A percentile compares a stretch with the other conserved stretches of the same genome.
phyloP scores from a whole-genome alignment of 2,113 vertebrate genomes.

The Myotis lucifugus region DNA sequence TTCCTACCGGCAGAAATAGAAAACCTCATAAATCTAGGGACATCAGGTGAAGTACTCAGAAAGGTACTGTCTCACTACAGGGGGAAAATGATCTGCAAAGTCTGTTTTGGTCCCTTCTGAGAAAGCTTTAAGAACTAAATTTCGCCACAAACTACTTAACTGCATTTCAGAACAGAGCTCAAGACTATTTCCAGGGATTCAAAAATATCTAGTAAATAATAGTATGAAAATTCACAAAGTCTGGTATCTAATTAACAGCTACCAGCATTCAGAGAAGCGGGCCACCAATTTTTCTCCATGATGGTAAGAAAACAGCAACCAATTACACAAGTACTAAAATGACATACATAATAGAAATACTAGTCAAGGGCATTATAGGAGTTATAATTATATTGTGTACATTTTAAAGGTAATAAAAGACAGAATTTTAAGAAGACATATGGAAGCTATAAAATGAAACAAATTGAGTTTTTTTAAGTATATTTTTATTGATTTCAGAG shows the following conservation, averaged over 20 bases:
- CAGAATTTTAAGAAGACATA: background rate
- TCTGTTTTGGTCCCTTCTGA: background rate
- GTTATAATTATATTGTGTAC: background rate
- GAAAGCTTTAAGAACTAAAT: background rate
- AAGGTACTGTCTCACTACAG: background rate
- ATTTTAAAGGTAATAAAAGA: background rate
- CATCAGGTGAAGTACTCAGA: background rate
- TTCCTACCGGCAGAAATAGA: background rate
- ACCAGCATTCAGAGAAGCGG: background rate
- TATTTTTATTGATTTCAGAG: no score
- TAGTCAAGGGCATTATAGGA: background rate
- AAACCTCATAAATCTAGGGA: background rate
- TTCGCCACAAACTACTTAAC: background rate
- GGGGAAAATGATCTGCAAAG: background rate
- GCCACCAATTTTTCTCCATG: background rate
- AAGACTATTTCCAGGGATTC: background rate
- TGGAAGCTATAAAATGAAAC: background rate
- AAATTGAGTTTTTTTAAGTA: background rate
- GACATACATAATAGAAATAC: background rate
- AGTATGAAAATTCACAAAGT: background rate
- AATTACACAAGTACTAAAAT: background rate
- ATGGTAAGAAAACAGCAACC: background rate
- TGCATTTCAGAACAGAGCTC: background rate
- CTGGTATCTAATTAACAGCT: background rate
- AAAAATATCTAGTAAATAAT: background rate